These are phyloP conservation scores for Metopolophium dirhodum DNA, from an alignment of 1,140 invertebrate genomes.

Conservation along the genomic window DNA sequence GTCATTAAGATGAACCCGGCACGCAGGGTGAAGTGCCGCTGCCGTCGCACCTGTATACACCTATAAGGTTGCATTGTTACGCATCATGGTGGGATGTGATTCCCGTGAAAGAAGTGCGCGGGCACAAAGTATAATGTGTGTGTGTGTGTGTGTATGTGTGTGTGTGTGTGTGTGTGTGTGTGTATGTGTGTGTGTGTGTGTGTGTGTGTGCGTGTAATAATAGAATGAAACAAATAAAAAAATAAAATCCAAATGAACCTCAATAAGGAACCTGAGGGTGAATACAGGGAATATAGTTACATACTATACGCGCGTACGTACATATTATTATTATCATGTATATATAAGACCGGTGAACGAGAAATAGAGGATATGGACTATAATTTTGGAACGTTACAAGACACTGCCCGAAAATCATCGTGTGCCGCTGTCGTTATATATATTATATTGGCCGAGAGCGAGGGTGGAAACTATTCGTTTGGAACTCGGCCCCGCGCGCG, in stretches of 20 bases:
- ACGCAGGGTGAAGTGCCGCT: constrained; percentile 6
- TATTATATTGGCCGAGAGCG: neutral
- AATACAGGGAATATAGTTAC: constrained; percentile 1
- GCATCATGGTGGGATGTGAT: neutral
- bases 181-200: neutral
- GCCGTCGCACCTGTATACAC: constrained; percentile 22
- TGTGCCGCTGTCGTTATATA: constrained; percentile 24
- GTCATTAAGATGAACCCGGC: constrained; percentile 42
- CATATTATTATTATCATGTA: too few species aligned
- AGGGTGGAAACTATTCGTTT: constrained; percentile 49
- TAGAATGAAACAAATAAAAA: constrained; percentile 22
- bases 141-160: neutral
- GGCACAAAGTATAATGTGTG: neutral
- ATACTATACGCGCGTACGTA: neutral
- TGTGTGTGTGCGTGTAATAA: neutral
- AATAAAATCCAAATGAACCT: constrained; percentile 4
- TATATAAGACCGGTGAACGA: neutral
- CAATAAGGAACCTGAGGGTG: constrained; percentile 21
- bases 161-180: neutral
- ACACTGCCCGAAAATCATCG: constrained; percentile 38
- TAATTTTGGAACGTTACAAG: constrained; percentile 26
- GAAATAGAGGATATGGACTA: constrained; percentile 25
- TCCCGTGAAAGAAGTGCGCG: neutral
- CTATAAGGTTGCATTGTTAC: neutral
- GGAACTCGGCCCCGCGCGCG: neutral